Evolutionary conservation across 1,140 invertebrate species (phyloP).

Genomic region (Hylyphantes graminicola): DNA sequence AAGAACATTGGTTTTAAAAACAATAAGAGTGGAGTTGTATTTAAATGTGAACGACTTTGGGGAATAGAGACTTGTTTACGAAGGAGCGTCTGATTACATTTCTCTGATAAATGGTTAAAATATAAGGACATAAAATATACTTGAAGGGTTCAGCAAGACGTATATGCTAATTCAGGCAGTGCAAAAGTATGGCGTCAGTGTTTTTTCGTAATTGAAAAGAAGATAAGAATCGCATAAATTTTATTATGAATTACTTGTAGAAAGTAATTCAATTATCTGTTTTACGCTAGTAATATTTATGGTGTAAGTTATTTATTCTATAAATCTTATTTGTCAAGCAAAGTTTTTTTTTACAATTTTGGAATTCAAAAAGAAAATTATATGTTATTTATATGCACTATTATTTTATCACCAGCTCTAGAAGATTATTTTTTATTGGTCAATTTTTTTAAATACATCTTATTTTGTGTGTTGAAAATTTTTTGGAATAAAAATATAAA

Average conservation of each 20-base stretch:
- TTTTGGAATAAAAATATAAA: too few species aligned
- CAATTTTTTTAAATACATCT: too few species aligned
- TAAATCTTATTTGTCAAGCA: too few species aligned
- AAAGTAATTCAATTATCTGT: slow-evolving; percentile 3
- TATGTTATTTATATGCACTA: too few species aligned
- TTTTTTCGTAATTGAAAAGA: slow-evolving; percentile 43
- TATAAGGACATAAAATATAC: slow-evolving; percentile 37
- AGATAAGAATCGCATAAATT: slow-evolving; percentile 20
- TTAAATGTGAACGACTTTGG: slow-evolving; percentile 34
- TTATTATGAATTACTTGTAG: slow-evolving; percentile 36
- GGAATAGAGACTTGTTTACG: slow-evolving; percentile 32
- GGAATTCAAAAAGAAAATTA: too few species aligned
- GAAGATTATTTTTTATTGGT: too few species aligned
- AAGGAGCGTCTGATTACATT: slow-evolving; percentile 32
- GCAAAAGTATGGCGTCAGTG: slow-evolving; percentile 20
- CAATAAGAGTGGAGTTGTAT: slow-evolving; percentile 15
- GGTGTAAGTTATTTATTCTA: too few species aligned
- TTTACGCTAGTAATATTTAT: not conserved
- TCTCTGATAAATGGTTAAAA: slow-evolving; percentile 47
- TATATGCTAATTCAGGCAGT: slow-evolving; percentile 32
- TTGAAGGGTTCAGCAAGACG: not conserved
- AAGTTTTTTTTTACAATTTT: too few species aligned
- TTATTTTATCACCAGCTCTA: too few species aligned
- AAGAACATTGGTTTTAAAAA: slow-evolving; percentile 33
- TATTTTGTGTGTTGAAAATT: too few species aligned